phyloP scores from a whole-genome alignment of 2,888 invertebrate species.

The Endomychus coccineus region DNA sequence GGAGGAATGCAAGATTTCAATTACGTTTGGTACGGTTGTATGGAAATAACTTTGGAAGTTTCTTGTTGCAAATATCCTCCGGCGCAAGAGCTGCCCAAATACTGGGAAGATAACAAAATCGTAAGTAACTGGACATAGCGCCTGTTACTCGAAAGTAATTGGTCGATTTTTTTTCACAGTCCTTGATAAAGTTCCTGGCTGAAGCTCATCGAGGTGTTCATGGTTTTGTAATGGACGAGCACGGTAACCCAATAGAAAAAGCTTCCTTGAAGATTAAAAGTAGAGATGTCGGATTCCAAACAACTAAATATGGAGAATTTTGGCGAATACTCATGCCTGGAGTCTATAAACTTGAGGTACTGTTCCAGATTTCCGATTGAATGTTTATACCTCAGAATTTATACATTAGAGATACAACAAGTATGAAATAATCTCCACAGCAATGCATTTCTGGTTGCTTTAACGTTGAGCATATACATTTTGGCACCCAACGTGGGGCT shows the following conservation, averaged over 20 bases:
- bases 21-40: slow-evolving; percentile 86
- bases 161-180: slow-evolving; percentile 46
- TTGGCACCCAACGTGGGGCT: too few relatives aligned
- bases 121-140: slow-evolving; percentile 51
- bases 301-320: slow-evolving; percentile 88
- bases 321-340: slow-evolving; percentile 89
- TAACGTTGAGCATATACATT: too few relatives aligned
- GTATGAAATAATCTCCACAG: too few relatives aligned
- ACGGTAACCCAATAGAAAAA: slow-evolving; percentile 70
- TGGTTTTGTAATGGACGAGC: slow-evolving; percentile 75
- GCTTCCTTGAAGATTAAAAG: slow-evolving; percentile 72
- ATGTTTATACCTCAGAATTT: neutral
- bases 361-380: slow-evolving; percentile 1
- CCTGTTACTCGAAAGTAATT: neutral
- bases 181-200: slow-evolving; percentile 73
- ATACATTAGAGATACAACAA: too few relatives aligned
- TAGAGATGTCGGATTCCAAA: slow-evolving; percentile 77
- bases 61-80: slow-evolving; percentile 92
- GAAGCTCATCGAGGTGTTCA: slow-evolving; percentile 85
- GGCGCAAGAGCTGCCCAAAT: slow-evolving; percentile 66
- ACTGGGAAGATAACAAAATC: slow-evolving; percentile 85
- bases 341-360: slow-evolving; percentile 74
- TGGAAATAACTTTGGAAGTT: slow-evolving; percentile 91
- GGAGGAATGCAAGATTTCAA: slow-evolving; percentile 94
- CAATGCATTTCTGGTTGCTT: too few relatives aligned